A percentile compares a stretch with the other conserved stretches of the same genome.
These are phyloP conservation scores for Chitala chitala DNA, from an alignment of 2,113 vertebrate species.

Conservation along the genomic window DNA sequence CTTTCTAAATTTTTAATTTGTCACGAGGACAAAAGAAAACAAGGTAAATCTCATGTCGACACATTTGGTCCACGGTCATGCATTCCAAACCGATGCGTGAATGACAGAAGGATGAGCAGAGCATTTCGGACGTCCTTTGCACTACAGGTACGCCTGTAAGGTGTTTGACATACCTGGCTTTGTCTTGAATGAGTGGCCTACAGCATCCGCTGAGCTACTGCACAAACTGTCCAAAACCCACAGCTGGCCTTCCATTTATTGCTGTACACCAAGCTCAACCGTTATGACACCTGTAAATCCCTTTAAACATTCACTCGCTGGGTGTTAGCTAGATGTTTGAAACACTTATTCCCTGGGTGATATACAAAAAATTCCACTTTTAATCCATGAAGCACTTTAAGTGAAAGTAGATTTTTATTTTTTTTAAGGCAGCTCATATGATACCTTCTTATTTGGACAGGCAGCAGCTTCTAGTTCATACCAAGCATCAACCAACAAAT, in stretches of 20 bases:
- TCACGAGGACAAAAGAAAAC: neutral
- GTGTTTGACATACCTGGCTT: neutral
- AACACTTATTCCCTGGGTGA: too few species aligned
- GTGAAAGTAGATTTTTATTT: neutral
- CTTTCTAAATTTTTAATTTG: neutral
- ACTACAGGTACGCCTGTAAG: neutral
- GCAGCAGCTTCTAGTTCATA: neutral
- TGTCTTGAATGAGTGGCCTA: neutral
- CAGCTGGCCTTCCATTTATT: too few species aligned
- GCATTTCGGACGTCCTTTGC: neutral
- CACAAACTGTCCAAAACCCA: too few species aligned
- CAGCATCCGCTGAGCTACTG: neutral
- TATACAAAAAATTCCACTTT: neutral
- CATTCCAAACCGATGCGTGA: neutral
- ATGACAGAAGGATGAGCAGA: too few species aligned
- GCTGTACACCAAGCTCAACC: too few species aligned
- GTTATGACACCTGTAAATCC: too few species aligned
- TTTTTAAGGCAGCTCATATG: neutral
- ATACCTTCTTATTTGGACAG: neutral
- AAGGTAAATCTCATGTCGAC: neutral
- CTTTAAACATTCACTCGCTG: too few species aligned
- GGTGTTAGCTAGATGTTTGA: too few species aligned
- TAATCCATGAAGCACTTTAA: neutral
- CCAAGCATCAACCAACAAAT: neutral
- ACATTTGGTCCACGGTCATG: neutral